Percentiles rank a stretch among this genome's conserved stretches.
phyloP scores from a whole-genome alignment of 2,888 invertebrate species.

The Pimpla rufipes region DNA sequence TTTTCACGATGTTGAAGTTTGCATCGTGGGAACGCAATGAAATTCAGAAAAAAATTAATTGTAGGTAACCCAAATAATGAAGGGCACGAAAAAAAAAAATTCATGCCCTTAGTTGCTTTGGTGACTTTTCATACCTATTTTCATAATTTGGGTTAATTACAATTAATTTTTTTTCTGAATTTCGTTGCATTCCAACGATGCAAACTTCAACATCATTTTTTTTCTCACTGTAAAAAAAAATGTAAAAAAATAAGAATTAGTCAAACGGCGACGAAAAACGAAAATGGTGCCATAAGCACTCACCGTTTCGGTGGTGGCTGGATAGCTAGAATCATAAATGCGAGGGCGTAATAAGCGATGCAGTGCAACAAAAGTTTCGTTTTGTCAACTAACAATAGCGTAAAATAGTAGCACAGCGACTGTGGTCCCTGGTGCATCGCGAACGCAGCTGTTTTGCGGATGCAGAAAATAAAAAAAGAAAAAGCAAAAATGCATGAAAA shows the following conservation, averaged over 20 bases:
- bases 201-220: too few species aligned
- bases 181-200: too few species aligned
- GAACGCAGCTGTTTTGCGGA: slow-evolving; percentile 17
- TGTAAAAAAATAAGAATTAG: neutral
- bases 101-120: too few species aligned
- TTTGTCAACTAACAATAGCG: slow-evolving; percentile 40
- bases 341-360: slow-evolving; percentile 61
- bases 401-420: slow-evolving; percentile 1
- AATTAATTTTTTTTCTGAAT: too few species aligned
- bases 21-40: too few species aligned
- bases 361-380: slow-evolving; percentile 35
- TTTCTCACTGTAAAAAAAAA: neutral
- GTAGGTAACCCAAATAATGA: too few species aligned
- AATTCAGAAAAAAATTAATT: too few species aligned
- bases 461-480: slow-evolving; percentile 35
- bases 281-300: slow-evolving; percentile 72
- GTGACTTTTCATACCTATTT: too few species aligned
- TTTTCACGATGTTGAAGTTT: too few species aligned
- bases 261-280: slow-evolving; percentile 7
- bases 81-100: too few species aligned
- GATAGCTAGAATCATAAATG: slow-evolving; percentile 71
- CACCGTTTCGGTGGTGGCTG: slow-evolving; percentile 76
- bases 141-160: too few species aligned
- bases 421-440: neutral
- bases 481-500: slow-evolving; percentile 34